Evolutionary conservation across 37 sponge, comb jelly and placozoan species (phyloP), one percentile per base, ranked within the genome.

Genomic region (Petrosia ficiformis): DNA sequence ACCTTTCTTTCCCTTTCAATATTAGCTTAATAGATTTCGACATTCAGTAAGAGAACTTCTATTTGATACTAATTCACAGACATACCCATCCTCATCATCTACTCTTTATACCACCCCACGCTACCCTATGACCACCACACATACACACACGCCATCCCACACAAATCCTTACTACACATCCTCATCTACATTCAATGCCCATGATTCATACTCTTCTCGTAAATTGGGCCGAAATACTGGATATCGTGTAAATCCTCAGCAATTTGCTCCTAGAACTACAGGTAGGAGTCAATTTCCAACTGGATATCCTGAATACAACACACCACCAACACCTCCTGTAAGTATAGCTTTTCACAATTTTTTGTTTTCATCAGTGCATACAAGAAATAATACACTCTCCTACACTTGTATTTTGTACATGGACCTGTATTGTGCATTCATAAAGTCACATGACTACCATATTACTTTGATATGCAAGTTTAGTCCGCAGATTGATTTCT

Each of bases 251-350:
- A 19, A 48, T 48, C 54, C 54, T 48, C 8, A 48, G 14, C 54
- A 48, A 48, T 48, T 48, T 48, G 54, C 54, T 19, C 54, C 54
- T 19, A 48, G 14, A 48, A n/a, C n/a, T n/a, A n/a, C n/a, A n/a
- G n/a, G n/a, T n/a, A n/a, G n/a, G n/a, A n/a, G n/a, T n/a, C 54
- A 48, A 14, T 19, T 14, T 48, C 54, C 54, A 48, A 8, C 14
- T 14, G 14, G 14, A 19, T 48, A 48, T 14, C 8, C 14, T 19
- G 8, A 8, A 14, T 48, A 48, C 54, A 48, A 48, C 14, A 40
- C 72, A n/a, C 72, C 72, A 42, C 48, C 72, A 34, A 71, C 72
- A 28, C 72, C 72, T 24, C 72, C 72, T 44, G 72, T 71, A 42
- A 40, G 72, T 71, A 29, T 61, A 26, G 26, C 14, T 19, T 16